Evolutionary conservation across 2,888 invertebrate genomes (phyloP).

Genomic region (Parnassius orleans): DNA sequence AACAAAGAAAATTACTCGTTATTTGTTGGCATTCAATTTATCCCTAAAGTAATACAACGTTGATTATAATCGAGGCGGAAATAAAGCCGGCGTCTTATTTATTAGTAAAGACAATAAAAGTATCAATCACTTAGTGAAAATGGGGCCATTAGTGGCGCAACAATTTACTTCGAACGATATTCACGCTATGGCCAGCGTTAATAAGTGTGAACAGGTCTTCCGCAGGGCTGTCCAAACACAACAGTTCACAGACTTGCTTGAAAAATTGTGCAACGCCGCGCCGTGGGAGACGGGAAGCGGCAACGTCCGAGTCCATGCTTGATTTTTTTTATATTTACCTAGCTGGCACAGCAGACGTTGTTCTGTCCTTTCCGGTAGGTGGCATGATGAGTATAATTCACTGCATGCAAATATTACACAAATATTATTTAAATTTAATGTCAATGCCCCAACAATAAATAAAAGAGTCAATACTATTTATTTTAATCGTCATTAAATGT

Average conservation of each 20-base stretch:
- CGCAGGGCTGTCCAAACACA: conserved; percentile 3
- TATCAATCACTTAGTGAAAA: conserved; percentile 9
- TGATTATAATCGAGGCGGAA: background rate
- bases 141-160: conserved; percentile 8
- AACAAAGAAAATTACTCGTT: background rate
- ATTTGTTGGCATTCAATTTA: background rate
- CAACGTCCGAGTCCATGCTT: conserved; percentile 2
- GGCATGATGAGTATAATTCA: too few species aligned
- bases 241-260: conserved; percentile 9
- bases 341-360: too few species aligned
- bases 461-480: too few species aligned
- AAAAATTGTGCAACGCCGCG: conserved; percentile 18
- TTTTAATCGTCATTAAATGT: background rate
- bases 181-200: conserved; percentile 10
- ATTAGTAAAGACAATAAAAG: conserved; percentile 11
- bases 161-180: conserved; percentile 7
- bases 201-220: conserved; percentile 20
- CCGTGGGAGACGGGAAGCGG: conserved; percentile 20
- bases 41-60: background rate
- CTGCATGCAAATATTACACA: too few species aligned
- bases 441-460: too few species aligned
- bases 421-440: too few species aligned
- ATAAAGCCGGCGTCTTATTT: conserved; percentile 7
- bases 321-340: background rate
- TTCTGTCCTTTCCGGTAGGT: too few species aligned